Evolutionary conservation across 2,888 invertebrate genomes (phyloP).

Genomic region (Eutolmus rufibarbis): DNA sequence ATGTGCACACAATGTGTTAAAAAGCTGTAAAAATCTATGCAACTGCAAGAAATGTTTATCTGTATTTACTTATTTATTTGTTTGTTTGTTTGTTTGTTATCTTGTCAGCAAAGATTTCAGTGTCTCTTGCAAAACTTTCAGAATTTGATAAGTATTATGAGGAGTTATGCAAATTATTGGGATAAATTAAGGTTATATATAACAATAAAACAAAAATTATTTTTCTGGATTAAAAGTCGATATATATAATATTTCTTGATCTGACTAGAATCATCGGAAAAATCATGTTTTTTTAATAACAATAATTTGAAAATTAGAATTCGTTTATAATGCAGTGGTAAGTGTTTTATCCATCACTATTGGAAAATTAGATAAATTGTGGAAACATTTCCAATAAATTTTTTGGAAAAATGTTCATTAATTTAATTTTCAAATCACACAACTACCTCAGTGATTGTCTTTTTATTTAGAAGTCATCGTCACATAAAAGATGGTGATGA

Average conservation of each 20-base stretch:
- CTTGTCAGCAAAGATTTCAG: too few species aligned
- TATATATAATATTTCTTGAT: slow-evolving; percentile 9
- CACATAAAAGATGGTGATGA: slow-evolving; percentile 60
- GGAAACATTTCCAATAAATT: not conserved
- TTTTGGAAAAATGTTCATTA: not conserved
- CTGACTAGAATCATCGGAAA: not conserved
- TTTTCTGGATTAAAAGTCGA: slow-evolving; percentile 7
- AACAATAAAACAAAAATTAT: not conserved
- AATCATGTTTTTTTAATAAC: slow-evolving; percentile 3
- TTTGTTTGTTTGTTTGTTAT: not conserved
- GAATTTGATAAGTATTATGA: too few species aligned
- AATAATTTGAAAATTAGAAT: slow-evolving; percentile 17
- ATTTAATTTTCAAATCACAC: not conserved
- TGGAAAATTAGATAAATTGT: slow-evolving; percentile 3
- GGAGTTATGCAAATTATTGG: too few species aligned
- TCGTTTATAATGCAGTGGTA: not conserved
- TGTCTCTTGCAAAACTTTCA: not conserved
- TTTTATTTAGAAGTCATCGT: slow-evolving; percentile 49
- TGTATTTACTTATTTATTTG: too few species aligned
- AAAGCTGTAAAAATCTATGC: too few species aligned
- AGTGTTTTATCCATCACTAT: not conserved
- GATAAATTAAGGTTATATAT: not conserved
- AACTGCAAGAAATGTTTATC: too few species aligned
- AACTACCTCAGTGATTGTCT: slow-evolving; percentile 42
- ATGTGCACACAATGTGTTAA: too few species aligned